phyloP scores from a whole-genome alignment of 2,888 invertebrate genomes.

The Syritta pipiens region DNA sequence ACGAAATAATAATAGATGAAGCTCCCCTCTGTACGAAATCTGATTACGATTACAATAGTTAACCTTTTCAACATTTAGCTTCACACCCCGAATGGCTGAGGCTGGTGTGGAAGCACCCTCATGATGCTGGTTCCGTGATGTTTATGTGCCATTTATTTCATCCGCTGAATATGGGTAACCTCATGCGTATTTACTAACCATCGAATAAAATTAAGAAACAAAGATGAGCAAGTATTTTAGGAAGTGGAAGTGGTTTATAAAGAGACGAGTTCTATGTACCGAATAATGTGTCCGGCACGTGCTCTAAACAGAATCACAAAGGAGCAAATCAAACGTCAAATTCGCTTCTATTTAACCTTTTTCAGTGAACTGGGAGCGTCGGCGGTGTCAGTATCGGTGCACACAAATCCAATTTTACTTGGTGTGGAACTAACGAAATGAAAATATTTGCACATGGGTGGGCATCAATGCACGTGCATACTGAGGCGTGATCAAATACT shows the following conservation, averaged over 20 bases:
- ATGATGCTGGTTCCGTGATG: conserved; percentile 16
- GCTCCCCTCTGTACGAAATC: conserved; percentile 51
- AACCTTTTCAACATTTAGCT: conserved; percentile 60
- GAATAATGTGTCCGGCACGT: conserved; percentile 65
- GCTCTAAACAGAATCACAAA: conserved; percentile 65
- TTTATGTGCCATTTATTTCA: conserved; percentile 62
- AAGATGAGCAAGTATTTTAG: conserved; percentile 64
- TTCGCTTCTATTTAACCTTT: conserved; percentile 74
- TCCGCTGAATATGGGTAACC: conserved; percentile 58
- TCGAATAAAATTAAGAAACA: conserved; percentile 68
- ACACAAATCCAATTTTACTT: conserved; percentile 52
- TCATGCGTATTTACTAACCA: conserved; percentile 68
- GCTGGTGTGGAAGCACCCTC: conserved; percentile 41
- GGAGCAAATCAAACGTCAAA: conserved; percentile 72
- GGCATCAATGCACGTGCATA: conserved; percentile 69
- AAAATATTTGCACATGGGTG: conserved; percentile 74
- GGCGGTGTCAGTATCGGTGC: conserved; percentile 15
- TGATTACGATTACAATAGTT: conserved; percentile 67
- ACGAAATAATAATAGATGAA: conserved; percentile 54
- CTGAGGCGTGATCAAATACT: conserved; percentile 65
- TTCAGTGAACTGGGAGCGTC: conserved; percentile 30
- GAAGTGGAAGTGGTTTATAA: conserved; percentile 59
- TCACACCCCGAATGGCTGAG: conserved; percentile 40
- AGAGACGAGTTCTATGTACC: conserved; percentile 61
- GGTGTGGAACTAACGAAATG: conserved; percentile 71